A percentile compares a stretch with the other conserved stretches of the same genome.
phyloP scores from a whole-genome alignment of 2,797 vertebrate species.

The Catharus ustulatus region DNA sequence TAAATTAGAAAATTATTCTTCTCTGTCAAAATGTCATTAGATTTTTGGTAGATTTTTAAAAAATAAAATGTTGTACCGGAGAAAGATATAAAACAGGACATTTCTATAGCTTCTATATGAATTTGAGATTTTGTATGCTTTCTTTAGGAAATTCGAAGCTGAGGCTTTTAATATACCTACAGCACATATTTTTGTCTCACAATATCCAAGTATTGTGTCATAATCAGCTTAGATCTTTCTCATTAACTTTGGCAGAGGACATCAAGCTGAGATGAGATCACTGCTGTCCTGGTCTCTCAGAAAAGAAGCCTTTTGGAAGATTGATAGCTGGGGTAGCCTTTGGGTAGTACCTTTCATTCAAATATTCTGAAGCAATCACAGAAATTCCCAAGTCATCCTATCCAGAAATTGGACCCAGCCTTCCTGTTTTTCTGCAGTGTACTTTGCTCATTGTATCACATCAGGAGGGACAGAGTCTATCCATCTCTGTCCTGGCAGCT shows the following conservation, averaged over 20 bases:
- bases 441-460: not conserved
- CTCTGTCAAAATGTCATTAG: conserved; percentile 11
- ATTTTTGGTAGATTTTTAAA: not conserved
- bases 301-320: not conserved
- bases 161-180: not conserved
- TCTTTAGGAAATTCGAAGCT: not conserved
- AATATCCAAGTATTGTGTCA: not conserved
- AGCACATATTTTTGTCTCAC: not conserved
- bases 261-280: not conserved
- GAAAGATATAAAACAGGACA: conserved; percentile 5
- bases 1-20: conserved; percentile 32
- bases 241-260: not conserved
- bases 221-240: not conserved
- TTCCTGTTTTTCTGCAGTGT: not conserved
- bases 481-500: not conserved
- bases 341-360: not conserved
- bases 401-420: not conserved
- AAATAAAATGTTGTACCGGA: not conserved
- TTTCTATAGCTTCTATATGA: not conserved
- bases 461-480: not conserved
- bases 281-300: not conserved
- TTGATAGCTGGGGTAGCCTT: not conserved
- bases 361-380: not conserved
- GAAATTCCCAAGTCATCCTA: not conserved
- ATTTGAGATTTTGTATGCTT: not conserved